Base-by-base conservation (phyloP, 2,113 vertebrate species). In the Pteropus alecto region DNA sequence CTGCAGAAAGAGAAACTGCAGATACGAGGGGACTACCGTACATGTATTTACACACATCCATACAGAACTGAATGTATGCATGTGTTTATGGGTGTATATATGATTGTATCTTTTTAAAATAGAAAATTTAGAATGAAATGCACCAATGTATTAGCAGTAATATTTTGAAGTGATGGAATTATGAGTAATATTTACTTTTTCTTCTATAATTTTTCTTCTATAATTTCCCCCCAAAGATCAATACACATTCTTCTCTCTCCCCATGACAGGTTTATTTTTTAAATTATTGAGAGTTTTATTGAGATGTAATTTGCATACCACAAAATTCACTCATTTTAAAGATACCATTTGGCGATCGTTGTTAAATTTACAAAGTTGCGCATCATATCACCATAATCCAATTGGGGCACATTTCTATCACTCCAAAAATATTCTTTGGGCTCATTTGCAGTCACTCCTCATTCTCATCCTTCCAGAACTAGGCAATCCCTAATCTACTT, bases 121-220 rank as follows among this genome's bases (percentile, higher is more conserved):
- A 68, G 24, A 87, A 96, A 87, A 63, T 93, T 92, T 46, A 90
- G 68, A 90, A 87, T 94, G 35, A 90, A 93, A 67, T 78, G 35
- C 58, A 41, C n/a, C 67, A 74, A 90, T 68, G 67, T 77, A 78
- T 56, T 74, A 78, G 7, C 38, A 77, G 6, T 41, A 12, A 88
- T 93, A 89, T 56, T 24, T 86, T 28, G 77, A 90, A 24, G 38
- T 83, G 46, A 26, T 46, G 5, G 46, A 81, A 82, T 63, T 70
- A 26, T 60, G n/a, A 10, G 5, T 79, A 74, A 43, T 60, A 74
- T 60, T 74, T 56, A 93, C 22, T 74, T 95, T 91, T 78, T 81
- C 51, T 77, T 38, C 30, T 51, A 48, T 21, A 78, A 18, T 60
- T 76, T 78, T 65, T 35, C 54, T 61, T 76, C 48, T 15, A 51